Evolutionary conservation across 2,888 invertebrate genomes (phyloP).

Genomic region (Sminthurinus aureus): DNA sequence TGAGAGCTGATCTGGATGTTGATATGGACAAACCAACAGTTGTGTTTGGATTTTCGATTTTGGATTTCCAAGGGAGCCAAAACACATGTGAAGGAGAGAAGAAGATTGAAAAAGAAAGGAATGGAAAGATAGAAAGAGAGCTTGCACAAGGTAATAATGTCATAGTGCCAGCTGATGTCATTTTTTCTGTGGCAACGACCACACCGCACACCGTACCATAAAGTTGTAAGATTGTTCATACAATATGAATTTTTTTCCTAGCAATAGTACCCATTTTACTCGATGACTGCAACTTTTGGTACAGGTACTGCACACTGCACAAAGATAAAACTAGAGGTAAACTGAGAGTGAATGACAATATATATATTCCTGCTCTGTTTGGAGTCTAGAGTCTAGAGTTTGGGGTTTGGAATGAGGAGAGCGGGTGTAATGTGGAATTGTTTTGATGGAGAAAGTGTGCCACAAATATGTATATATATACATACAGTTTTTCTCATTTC

Average conservation of each 20-base stretch:
- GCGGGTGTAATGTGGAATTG: neutral
- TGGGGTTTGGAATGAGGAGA: too few species aligned
- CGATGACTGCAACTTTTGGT: neutral
- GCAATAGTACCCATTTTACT: too few species aligned
- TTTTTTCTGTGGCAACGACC: neutral
- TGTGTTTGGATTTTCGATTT: too few species aligned
- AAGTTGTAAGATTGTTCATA: too few species aligned
- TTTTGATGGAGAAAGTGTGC: neutral
- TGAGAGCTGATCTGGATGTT: neutral
- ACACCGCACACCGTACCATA: neutral
- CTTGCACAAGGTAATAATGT: neutral
- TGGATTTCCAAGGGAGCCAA: too few species aligned
- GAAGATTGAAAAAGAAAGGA: neutral
- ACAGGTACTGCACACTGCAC: neutral
- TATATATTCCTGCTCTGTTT: neutral
- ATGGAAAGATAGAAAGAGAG: neutral
- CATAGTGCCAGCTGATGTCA: neutral
- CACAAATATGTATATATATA: neutral
- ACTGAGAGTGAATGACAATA: neutral
- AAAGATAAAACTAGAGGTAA: neutral
- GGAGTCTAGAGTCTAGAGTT: too few species aligned
- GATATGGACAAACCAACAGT: neutral
- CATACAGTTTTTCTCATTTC: neutral
- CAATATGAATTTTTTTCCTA: too few species aligned
- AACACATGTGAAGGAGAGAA: neutral